phyloP scores from a whole-genome alignment of 2,888 invertebrate genomes.

The Dendrolimus houi region DNA sequence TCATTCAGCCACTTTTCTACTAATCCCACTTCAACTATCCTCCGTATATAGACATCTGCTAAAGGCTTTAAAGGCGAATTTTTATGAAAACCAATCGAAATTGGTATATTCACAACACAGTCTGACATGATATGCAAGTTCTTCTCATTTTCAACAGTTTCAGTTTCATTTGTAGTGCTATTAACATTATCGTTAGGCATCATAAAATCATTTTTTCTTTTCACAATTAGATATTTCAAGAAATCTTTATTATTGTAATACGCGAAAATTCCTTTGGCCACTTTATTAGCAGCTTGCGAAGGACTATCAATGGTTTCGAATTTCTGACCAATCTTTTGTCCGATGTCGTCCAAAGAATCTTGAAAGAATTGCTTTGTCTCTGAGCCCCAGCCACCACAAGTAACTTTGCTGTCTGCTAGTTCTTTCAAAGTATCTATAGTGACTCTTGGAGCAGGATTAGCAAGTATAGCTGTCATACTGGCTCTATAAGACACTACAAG shows the following conservation, averaged over 20 bases:
- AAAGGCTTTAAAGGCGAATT: slow-evolving; percentile 85
- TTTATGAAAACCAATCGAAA: slow-evolving; percentile 87
- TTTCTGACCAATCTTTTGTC: slow-evolving; percentile 80
- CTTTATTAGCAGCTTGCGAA: slow-evolving; percentile 78
- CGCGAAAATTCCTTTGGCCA: slow-evolving; percentile 83
- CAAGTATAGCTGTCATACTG: slow-evolving; percentile 89
- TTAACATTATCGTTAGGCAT: slow-evolving; percentile 34
- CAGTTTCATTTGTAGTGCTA: slow-evolving; percentile 22
- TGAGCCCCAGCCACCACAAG: slow-evolving; percentile 83
- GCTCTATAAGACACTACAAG: slow-evolving; percentile 88
- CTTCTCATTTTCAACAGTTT: slow-evolving; percentile 38
- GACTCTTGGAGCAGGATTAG: slow-evolving; percentile 85
- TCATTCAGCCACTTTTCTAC: slow-evolving; percentile 88
- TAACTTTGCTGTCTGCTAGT: slow-evolving; percentile 79
- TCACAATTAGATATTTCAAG: slow-evolving; percentile 79
- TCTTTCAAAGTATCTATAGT: slow-evolving; percentile 87
- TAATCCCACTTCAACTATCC: slow-evolving; percentile 84
- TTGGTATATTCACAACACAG: slow-evolving; percentile 87
- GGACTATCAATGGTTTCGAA: slow-evolving; percentile 80
- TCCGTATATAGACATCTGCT: slow-evolving; percentile 80
- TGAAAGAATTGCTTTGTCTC: slow-evolving; percentile 83
- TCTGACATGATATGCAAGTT: slow-evolving; percentile 88
- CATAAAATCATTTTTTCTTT: slow-evolving; percentile 54
- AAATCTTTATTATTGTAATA: slow-evolving; percentile 88
- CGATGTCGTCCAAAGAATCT: slow-evolving; percentile 80